phyloP scores from a whole-genome alignment of 2,113 vertebrate genomes.

The Heptranchias perlo region DNA sequence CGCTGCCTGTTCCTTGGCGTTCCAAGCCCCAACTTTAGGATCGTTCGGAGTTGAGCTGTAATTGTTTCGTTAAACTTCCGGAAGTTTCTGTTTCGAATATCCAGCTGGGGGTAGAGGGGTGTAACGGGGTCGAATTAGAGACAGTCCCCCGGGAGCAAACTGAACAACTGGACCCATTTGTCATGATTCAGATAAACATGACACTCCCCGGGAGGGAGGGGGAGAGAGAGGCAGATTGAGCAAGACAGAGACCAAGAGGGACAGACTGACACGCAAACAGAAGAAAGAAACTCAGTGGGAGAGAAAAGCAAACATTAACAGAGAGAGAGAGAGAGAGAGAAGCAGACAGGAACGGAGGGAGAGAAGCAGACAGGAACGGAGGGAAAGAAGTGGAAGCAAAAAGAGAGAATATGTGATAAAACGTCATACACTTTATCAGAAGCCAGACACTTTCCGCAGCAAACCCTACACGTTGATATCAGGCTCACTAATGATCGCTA shows the following conservation, averaged over 20 bases:
- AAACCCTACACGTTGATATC: no score
- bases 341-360: neutral
- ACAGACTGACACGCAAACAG: no score
- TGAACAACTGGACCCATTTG: neutral
- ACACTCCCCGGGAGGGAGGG: neutral
- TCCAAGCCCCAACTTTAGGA: neutral
- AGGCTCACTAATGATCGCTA: neutral
- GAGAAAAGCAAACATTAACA: no score
- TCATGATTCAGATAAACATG: neutral
- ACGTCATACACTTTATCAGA: neutral
- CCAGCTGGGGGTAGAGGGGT: neutral
- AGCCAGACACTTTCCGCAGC: neutral
- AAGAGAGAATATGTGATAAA: neutral
- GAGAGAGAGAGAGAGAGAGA: neutral
- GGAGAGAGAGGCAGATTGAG: no score
- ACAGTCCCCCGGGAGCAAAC: neutral
- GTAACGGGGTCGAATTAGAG: neutral
- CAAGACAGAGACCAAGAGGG: no score
- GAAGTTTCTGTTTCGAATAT: neutral
- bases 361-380: neutral
- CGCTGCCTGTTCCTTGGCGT: neutral
- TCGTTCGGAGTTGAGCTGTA: no score
- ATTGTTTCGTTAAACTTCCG: neutral
- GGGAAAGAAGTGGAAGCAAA: neutral
- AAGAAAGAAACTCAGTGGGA: no score